Percentiles rank a stretch among this genome's conserved stretches.
phyloP scores from a whole-genome alignment of 2,113 vertebrate genomes.

The Chlorocebus sabaeus region DNA sequence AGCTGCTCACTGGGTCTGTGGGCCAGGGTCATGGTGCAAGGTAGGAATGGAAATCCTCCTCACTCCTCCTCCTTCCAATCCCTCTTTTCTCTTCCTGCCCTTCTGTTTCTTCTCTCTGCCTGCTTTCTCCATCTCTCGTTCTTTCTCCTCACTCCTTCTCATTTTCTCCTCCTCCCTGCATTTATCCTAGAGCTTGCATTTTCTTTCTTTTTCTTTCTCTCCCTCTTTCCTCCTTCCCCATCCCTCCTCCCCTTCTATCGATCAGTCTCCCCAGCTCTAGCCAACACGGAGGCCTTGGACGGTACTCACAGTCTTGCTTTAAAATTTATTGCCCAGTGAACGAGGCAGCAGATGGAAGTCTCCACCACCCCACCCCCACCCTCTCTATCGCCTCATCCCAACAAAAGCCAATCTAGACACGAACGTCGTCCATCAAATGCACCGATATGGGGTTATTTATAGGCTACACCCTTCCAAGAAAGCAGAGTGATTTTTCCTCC shows the following conservation, averaged over 20 bases:
- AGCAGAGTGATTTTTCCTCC: neutral
- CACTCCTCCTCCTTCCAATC: too few relatives aligned
- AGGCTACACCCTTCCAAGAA: conserved; percentile 65
- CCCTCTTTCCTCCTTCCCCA: neutral
- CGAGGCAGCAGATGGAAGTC: conserved; percentile 70
- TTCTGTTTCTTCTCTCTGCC: neutral
- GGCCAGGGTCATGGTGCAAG: neutral
- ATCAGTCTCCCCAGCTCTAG: conserved; percentile 67
- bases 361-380: conserved; percentile 57
- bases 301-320: conserved; percentile 63
- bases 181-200: neutral
- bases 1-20: neutral
- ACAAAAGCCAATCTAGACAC: conserved; percentile 64
- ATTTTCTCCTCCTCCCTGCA: neutral
- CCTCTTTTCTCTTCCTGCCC: neutral
- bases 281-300: conserved; percentile 64
- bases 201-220: neutral
- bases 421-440: conserved; percentile 63
- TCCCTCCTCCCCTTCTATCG: conserved; percentile 43
- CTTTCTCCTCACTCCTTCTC: too few relatives aligned
- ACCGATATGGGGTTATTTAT: conserved; percentile 70
- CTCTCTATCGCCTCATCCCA: conserved; percentile 49
- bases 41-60: too few relatives aligned
- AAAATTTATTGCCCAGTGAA: conserved; percentile 76
- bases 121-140: neutral